Base-by-base conservation (phyloP, 2,113 vertebrate species). In the Oreamnos americanus region DNA sequence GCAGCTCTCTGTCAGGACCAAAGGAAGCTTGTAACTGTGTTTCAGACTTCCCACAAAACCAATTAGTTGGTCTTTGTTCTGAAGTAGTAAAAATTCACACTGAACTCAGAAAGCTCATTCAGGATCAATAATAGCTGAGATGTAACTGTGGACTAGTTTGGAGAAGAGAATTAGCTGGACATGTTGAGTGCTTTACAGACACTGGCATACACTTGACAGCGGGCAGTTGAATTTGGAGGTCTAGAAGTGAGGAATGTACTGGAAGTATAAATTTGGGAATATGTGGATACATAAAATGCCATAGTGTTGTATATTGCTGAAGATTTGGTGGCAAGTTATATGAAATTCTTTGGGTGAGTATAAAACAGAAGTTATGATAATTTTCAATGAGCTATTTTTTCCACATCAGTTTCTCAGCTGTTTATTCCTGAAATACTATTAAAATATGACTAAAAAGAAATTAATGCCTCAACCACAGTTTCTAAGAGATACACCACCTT, bases 181-280 rank as follows among this genome's bases (percentile, higher is more conserved):
- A 5, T 17, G 36, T 3, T 28, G 49, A 60, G 45, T 64, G 58
- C 71, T 15, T 17, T 45, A 23, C 33, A 43, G 21, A 74, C 25
- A 3, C 1, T 10, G 60, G 10, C 1, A 2, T 33, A 11, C 5
- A 6, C 16, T 4, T 36, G 39, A 26, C 36, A 30, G 19, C 25
- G 12, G 60, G 53, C 87, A 25, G 53, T 55, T 74, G 28, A 6
- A 6, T n/a, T 51, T 30, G 87, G 45, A 58, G 36, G 14, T 25
- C 43, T 60, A n/a, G 57, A 43, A 14, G 10, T 30, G 1, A 53
- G 30, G 28, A 26, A 33, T 79, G 57, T 74, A 23, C n/a, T 45
- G 17, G 13, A 60, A 78, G 6, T 79, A 28, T 15, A 81, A 30
- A 76, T 83, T 79, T 90, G 25, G 49, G 5, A 28, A 36, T 78